Conservation (phyloP, 2,797 vertebrate genomes). For the Sparidentex hasta region DNA sequence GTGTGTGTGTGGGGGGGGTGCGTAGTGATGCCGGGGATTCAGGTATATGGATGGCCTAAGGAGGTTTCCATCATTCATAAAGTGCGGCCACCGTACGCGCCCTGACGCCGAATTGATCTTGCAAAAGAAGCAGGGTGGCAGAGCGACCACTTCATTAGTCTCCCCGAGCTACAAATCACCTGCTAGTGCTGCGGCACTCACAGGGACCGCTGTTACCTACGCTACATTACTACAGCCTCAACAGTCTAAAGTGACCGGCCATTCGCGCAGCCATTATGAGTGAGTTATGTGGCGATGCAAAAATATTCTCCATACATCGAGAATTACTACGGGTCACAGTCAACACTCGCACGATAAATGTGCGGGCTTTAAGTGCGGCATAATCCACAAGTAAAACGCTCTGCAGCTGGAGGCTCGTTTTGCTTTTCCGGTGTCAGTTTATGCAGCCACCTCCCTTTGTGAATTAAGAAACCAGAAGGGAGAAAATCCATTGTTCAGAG, state of each 20-base stretch:
- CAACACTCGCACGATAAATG: constrained; percentile 54
- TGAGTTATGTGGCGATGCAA: constrained; percentile 78
- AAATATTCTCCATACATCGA: constrained; percentile 66
- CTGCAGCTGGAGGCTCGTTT: constrained; percentile 25
- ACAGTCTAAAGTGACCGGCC: constrained; percentile 71
- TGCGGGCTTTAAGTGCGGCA: constrained; percentile 50
- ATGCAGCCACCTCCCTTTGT: not conserved
- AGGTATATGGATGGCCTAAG: constrained; percentile 88
- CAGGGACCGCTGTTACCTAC: constrained; percentile 70
- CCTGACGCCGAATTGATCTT: constrained; percentile 89
- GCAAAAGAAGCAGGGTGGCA: constrained; percentile 90
- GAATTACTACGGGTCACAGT: constrained; percentile 58
- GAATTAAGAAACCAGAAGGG: not conserved
- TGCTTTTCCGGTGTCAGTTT: constrained; percentile 8
- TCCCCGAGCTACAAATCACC: constrained; percentile 88
- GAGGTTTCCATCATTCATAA: constrained; percentile 92
- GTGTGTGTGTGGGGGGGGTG: constrained; percentile 41
- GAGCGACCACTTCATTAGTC: constrained; percentile 90
- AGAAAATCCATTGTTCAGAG: not conserved
- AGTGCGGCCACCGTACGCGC: constrained; percentile 77
- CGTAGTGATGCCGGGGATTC: constrained; percentile 74
- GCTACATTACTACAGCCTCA: constrained; percentile 70
- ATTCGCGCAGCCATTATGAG: constrained; percentile 77
- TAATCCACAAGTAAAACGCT: constrained; percentile 43
- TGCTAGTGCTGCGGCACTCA: constrained; percentile 76